These are phyloP conservation scores for Excalfactoria chinensis DNA, from an alignment of 2,113 vertebrate genomes.

Conservation along the genomic window DNA sequence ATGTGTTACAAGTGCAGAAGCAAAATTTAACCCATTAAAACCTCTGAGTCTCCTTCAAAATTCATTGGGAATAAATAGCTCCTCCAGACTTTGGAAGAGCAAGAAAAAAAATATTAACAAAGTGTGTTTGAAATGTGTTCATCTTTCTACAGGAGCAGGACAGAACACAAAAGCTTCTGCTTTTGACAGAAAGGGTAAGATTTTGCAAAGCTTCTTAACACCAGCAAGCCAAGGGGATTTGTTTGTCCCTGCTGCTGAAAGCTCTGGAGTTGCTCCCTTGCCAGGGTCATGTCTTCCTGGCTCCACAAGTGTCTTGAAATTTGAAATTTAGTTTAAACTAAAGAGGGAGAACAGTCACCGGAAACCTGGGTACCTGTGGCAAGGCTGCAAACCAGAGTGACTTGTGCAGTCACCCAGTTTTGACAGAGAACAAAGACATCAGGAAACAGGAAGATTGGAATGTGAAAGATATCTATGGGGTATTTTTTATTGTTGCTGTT, in stretches of 20 bases:
- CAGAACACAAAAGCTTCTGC: background rate
- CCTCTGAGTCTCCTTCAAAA: accelerated
- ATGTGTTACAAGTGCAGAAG: background rate
- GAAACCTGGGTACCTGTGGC: background rate
- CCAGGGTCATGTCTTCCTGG: background rate
- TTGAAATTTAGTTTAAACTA: slow-evolving; percentile 25
- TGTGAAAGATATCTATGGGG: background rate
- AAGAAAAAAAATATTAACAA: background rate
- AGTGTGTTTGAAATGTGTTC: background rate
- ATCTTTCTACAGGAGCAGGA: background rate
- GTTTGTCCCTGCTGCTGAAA: background rate
- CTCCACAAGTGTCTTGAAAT: background rate
- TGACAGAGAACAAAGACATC: background rate
- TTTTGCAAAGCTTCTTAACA: accelerated
- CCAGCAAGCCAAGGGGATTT: accelerated
- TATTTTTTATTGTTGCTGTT: background rate
- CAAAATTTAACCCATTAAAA: background rate
- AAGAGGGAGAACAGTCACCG: slow-evolving; percentile 26
- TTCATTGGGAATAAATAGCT: background rate
- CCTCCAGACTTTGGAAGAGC: background rate
- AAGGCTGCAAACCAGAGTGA: slow-evolving; percentile 9
- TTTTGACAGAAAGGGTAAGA: background rate
- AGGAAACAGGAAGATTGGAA: background rate
- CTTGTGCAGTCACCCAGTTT: background rate
- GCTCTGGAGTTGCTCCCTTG: background rate